phyloP scores from a whole-genome alignment of 2,797 vertebrate species.

The Sandelia bainsii region DNA sequence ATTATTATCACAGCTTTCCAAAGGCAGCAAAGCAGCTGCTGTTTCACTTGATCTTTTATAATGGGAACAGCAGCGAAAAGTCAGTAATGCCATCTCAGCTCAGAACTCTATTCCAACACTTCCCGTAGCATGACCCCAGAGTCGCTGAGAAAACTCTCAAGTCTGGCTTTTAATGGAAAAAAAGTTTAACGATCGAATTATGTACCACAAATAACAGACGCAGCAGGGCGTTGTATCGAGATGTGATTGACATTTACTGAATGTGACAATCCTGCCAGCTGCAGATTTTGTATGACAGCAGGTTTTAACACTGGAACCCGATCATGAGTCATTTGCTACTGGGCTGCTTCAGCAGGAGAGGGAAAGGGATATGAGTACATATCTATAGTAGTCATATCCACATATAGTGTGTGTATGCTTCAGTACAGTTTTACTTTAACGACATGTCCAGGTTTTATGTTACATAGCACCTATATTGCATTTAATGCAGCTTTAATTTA shows the following conservation, averaged over 20 bases:
- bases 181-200: slow-evolving; percentile 65
- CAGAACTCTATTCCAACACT: slow-evolving; percentile 62
- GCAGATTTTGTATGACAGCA: slow-evolving; percentile 34
- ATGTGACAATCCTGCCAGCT: slow-evolving; percentile 51
- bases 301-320: slow-evolving; percentile 25
- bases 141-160: slow-evolving; percentile 58
- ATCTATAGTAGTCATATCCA: too few relatives aligned
- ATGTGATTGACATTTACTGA: slow-evolving; percentile 68
- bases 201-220: slow-evolving; percentile 58
- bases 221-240: slow-evolving; percentile 42
- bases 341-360: neutral
- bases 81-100: slow-evolving; percentile 73
- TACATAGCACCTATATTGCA: neutral
- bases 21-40: slow-evolving; percentile 73
- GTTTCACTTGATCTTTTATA: slow-evolving; percentile 77
- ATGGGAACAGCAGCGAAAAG: slow-evolving; percentile 75
- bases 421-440: neutral
- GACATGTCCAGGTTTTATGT: too few relatives aligned
- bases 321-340: slow-evolving; percentile 15
- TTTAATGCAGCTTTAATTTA: neutral
- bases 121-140: slow-evolving; percentile 68
- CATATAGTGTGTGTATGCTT: neutral
- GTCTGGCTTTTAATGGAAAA: slow-evolving; percentile 46
- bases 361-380: neutral
- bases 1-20: slow-evolving; percentile 77